These are phyloP conservation scores for Diuraphis noxia DNA, from an alignment of 1,140 invertebrate genomes.

Conservation along the genomic window DNA sequence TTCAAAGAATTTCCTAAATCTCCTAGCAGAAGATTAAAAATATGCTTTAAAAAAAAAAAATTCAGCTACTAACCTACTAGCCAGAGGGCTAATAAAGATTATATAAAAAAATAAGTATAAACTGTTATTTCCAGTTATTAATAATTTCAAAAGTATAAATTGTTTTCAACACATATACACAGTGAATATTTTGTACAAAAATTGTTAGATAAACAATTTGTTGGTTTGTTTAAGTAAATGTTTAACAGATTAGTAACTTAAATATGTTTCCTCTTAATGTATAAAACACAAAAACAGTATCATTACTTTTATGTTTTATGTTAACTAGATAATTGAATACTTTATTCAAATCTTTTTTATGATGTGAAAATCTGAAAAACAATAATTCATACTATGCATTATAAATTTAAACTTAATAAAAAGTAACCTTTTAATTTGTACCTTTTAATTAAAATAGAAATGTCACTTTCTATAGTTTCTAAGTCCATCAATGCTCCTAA, in stretches of 20 bases:
- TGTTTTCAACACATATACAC: background rate
- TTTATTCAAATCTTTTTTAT: constrained; percentile 59
- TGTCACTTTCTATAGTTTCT: constrained; percentile 59
- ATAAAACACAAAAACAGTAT: constrained; percentile 59
- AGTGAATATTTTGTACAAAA: background rate
- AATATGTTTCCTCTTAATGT: constrained; percentile 58
- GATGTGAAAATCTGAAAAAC: constrained; percentile 59
- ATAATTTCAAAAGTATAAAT: background rate
- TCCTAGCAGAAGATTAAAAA: background rate
- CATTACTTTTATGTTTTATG: constrained; percentile 58
- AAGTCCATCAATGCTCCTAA: constrained; percentile 61
- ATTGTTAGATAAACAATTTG: background rate
- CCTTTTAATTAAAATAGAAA: constrained; percentile 61
- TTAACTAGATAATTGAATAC: constrained; percentile 59
- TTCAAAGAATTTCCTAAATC: background rate
- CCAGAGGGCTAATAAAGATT: background rate
- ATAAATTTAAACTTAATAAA: background rate
- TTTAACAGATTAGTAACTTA: constrained; percentile 57
- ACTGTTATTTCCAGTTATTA: background rate
- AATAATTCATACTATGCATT: background rate
- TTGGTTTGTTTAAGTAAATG: background rate
- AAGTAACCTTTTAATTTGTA: constrained; percentile 58
- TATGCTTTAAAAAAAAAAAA: background rate
- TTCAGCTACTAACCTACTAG: background rate
- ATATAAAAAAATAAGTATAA: background rate